Evolutionary conservation across 2,113 vertebrate species (phyloP).

Genomic region (Haemorhous mexicanus): DNA sequence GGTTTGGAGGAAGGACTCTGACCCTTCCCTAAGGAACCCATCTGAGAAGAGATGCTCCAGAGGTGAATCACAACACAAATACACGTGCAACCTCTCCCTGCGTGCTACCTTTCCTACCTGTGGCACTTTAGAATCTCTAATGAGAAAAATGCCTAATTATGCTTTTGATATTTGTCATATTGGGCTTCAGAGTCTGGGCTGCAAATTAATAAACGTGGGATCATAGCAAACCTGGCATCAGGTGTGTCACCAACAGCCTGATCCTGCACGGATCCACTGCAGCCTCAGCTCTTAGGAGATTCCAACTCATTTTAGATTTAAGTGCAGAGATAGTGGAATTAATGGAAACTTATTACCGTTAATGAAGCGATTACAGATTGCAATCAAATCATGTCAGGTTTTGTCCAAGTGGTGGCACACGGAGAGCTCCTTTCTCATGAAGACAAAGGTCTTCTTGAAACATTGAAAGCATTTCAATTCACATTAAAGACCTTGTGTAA

Average conservation of each 20-base stretch:
- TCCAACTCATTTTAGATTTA: background rate
- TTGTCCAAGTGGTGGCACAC: background rate
- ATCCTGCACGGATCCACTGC: background rate
- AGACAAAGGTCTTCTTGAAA: constrained; percentile 16
- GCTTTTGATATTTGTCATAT: background rate
- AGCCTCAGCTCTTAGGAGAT: background rate
- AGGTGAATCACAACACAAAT: background rate
- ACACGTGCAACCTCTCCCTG: background rate
- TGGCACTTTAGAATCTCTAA: background rate
- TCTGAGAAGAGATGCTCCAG: background rate
- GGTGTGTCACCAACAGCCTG: background rate
- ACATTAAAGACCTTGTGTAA: background rate
- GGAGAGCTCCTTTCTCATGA: background rate
- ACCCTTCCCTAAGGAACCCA: background rate
- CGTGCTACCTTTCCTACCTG: background rate
- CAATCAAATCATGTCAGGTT: constrained; percentile 34
- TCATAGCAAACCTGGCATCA: background rate
- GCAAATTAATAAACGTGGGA: background rate
- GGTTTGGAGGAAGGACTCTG: background rate
- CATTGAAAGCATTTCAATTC: background rate
- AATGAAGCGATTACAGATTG: background rate
- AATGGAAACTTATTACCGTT: constrained; percentile 29
- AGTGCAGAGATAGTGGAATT: constrained; percentile 31
- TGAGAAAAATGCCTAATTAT: background rate
- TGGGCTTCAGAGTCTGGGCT: background rate